Conservation (phyloP, 1,140 invertebrate genomes). For the Drosophila guanche region DNA sequence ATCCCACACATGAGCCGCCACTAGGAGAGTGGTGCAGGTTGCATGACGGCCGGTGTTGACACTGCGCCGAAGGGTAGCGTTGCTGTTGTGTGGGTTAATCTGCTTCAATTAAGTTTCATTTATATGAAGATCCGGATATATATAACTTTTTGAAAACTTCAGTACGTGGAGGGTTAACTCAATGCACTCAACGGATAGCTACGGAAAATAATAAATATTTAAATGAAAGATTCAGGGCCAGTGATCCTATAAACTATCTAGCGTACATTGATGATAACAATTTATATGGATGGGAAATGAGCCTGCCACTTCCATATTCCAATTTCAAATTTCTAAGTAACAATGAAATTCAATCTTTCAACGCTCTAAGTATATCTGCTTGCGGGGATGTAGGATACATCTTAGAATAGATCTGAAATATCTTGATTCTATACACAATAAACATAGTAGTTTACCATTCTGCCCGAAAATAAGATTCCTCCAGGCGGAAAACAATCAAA, state of each 20-base stretch:
- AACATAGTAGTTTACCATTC: not conserved
- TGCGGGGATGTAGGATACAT: not conserved
- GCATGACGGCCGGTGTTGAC: constrained; percentile 26
- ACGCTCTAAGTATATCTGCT: not conserved
- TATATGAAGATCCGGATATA: no score
- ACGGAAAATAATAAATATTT: no score
- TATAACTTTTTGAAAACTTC: no score
- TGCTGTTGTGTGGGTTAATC: constrained; percentile 70
- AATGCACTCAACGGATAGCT: no score
- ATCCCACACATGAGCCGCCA: not conserved
- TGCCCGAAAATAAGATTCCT: not conserved
- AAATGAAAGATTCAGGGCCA: no score
- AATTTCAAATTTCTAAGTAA: no score
- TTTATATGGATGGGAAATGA: no score
- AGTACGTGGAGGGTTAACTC: no score
- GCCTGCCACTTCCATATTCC: no score
- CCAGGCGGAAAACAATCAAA: not conserved
- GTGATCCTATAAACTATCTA: no score
- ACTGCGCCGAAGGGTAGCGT: constrained; percentile 4
- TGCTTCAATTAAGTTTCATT: constrained; percentile 76
- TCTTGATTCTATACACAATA: not conserved
- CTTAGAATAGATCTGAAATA: constrained; percentile 4
- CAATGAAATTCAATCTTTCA: no score
- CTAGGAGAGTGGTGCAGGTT: constrained; percentile 7
- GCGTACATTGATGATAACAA: no score